Percentiles rank a stretch among this genome's conserved stretches.
phyloP scores from a whole-genome alignment of 2,113 vertebrate genomes.

The Lates calcarifer region DNA sequence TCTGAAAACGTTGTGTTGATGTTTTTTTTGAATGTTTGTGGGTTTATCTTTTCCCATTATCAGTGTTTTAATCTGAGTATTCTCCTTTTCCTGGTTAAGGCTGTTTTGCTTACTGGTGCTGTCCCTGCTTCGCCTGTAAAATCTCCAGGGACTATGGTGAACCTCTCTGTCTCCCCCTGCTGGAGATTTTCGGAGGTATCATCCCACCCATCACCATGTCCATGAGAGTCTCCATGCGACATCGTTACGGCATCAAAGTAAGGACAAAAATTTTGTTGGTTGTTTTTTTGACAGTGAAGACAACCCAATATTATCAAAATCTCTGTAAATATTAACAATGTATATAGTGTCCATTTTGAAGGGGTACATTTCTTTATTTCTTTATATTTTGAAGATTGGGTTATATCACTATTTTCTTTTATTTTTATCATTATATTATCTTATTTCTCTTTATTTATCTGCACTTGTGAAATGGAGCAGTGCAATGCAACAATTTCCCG shows the following conservation, averaged over 20 bases:
- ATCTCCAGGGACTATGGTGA: slow-evolving; percentile 67
- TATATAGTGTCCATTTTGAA: too few species aligned
- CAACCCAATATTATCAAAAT: too few species aligned
- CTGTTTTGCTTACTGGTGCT: slow-evolving; percentile 82
- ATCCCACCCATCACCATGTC: slow-evolving; percentile 68
- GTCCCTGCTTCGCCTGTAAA: slow-evolving; percentile 80
- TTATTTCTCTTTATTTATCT: too few species aligned
- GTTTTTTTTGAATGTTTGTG: too few species aligned
- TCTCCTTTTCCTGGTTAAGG: slow-evolving; percentile 50
- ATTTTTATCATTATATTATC: too few species aligned
- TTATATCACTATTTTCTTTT: too few species aligned
- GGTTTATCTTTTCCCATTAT: neutral
- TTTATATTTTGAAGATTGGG: too few species aligned
- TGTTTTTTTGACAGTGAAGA: too few species aligned
- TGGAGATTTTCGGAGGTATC: slow-evolving; percentile 66
- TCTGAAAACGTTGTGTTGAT: neutral
- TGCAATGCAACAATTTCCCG: too few species aligned
- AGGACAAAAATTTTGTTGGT: slow-evolving; percentile 14
- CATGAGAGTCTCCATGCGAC: slow-evolving; percentile 81
- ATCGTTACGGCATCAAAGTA: slow-evolving; percentile 83
- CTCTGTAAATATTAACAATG: too few species aligned
- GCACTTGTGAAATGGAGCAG: too few species aligned
- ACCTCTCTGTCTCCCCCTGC: slow-evolving; percentile 81
- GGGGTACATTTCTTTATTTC: too few species aligned
- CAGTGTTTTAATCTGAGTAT: accelerated